Evolutionary conservation across 2,888 invertebrate species (phyloP), one percentile per base, ranked within the genome.

Genomic region (Arge pagana): DNA sequence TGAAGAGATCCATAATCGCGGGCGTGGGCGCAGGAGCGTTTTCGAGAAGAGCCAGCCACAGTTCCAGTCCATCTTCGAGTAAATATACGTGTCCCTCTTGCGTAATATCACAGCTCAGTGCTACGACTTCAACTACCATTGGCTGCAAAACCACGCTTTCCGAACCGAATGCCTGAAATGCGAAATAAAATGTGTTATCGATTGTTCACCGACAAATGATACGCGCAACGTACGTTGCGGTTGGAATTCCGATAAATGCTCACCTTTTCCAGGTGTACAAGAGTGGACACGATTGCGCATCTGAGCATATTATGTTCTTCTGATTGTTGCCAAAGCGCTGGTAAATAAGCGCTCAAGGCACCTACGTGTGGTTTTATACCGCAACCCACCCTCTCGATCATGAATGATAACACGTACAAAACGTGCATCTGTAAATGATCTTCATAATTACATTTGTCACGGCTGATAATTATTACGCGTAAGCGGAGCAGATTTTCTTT

Each of bases 51-150:
- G 89, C 88, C 48, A 88, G 81, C 95, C 96, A 96, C 53, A 97
- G 80, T 61, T 93, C 91, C 30, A 96, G 79, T 2, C 94, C 95
- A 72, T 97, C 96, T 76, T 96, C 96, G 61, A 95, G 78, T 45
- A 96, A 81, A 75, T 96, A 96, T 48, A 96, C 89, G 73, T 94
- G 91, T 0, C 89, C 84, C 49, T 87, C 84, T 70, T 91, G 87
- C 56, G 84, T 81, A 0, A 90, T 82, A 67, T 93, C 89, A 0
- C 94, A 93, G 51, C 89, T 88, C 54, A 87, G 72, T 55, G 83
- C 82, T 55, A 92, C 85, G 42, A 90, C 86, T 48, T 80, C 81
- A 53, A 84, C 68, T 24, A 85, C 77, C 62, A 85, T 80, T 51
- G 80, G 78, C 56, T 81, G 79, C 56, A 82, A 59, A 30, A 71